These are phyloP conservation scores for Anarrhichthys ocellatus DNA, from an alignment of 2,113 vertebrate species.

Conservation along the genomic window DNA sequence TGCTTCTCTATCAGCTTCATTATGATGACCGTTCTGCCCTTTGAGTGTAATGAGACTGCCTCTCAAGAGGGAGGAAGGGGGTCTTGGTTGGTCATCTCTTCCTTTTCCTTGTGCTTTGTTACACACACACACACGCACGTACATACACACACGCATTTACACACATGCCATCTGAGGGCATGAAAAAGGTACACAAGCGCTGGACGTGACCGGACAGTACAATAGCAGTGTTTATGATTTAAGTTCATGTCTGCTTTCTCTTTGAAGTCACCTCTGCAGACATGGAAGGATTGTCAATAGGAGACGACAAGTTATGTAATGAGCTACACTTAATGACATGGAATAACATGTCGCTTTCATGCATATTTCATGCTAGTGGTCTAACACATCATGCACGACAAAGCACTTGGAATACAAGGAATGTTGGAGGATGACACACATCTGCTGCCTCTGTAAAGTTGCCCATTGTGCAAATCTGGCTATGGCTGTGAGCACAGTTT, in stretches of 20 bases:
- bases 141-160: slow-evolving; percentile 2
- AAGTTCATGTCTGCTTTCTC: slow-evolving; percentile 64
- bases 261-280: slow-evolving; percentile 73
- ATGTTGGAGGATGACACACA: slow-evolving; percentile 7
- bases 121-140: slow-evolving; percentile 22
- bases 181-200: slow-evolving; percentile 36
- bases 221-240: slow-evolving; percentile 68
- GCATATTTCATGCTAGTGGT: slow-evolving; percentile 67
- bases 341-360: slow-evolving; percentile 58
- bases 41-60: slow-evolving; percentile 79
- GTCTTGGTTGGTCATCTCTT: slow-evolving; percentile 61
- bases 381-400: slow-evolving; percentile 53
- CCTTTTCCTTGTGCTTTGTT: slow-evolving; percentile 50
- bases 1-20: slow-evolving; percentile 75
- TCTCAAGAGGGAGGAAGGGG: slow-evolving; percentile 44
- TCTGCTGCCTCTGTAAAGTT: slow-evolving; percentile 8
- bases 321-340: slow-evolving; percentile 53
- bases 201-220: slow-evolving; percentile 64
- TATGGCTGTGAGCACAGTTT: background rate
- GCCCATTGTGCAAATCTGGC: slow-evolving; percentile 2
- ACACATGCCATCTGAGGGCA: slow-evolving; percentile 43
- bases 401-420: slow-evolving; percentile 38
- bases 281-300: slow-evolving; percentile 52
- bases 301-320: slow-evolving; percentile 62
- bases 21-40: slow-evolving; percentile 81